These are phyloP conservation scores for Deladenus siricidicola DNA, from an alignment of 2,888 invertebrate genomes.

Conservation along the genomic window DNA sequence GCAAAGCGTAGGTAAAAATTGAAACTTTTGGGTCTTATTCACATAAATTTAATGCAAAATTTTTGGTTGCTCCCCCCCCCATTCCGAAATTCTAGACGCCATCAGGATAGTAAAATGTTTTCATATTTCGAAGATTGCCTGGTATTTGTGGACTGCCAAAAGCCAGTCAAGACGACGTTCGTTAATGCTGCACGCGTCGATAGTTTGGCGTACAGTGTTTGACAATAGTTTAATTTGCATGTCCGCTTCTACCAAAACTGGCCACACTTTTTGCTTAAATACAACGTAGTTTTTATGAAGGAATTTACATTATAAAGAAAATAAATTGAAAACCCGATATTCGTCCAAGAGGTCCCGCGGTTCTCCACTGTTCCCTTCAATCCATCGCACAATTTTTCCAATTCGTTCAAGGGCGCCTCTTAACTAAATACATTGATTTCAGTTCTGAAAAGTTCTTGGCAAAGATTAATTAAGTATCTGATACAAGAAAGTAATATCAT, in stretches of 20 bases:
- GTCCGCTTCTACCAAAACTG: conserved; percentile 9
- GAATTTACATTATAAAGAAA: no score
- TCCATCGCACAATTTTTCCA: neutral
- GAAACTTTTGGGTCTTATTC: no score
- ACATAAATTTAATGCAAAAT: no score
- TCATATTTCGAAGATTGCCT: conserved; percentile 4
- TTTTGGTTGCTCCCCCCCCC: no score
- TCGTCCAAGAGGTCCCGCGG: neutral
- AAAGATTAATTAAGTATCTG: neutral
- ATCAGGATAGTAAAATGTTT: neutral
- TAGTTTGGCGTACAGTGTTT: conserved; percentile 14
- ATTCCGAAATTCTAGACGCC: no score
- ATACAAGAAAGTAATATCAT: no score
- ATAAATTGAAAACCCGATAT: neutral
- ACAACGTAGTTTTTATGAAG: no score
- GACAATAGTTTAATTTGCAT: conserved; percentile 14
- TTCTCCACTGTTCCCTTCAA: conserved; percentile 5
- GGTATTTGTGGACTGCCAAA: conserved; percentile 14
- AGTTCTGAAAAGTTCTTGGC: neutral
- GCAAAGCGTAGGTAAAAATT: no score
- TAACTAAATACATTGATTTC: neutral
- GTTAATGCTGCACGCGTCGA: conserved; percentile 15
- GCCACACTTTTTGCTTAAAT: conserved; percentile 14
- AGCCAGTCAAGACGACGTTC: conserved; percentile 16
- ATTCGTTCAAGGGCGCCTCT: conserved; percentile 6